Conservation (phyloP, 2,113 vertebrate species). For the Mellivora capensis region DNA sequence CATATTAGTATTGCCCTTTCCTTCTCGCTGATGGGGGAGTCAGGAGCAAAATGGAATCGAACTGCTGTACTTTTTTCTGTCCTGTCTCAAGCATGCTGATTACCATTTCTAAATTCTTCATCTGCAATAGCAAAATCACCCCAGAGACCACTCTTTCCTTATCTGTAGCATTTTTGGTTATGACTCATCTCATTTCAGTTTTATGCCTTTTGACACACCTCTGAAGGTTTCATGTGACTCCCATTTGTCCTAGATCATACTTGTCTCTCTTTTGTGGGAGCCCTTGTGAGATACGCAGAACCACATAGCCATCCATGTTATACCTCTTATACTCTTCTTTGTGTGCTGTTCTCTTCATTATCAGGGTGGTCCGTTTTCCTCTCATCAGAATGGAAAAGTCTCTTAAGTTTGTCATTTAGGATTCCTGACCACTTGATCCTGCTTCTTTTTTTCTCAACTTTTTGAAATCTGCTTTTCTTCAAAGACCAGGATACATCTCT, state of each 20-base stretch:
- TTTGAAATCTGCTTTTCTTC: constrained; percentile 6
- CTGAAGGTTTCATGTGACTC: neutral
- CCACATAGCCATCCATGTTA: neutral
- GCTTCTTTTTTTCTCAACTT: neutral
- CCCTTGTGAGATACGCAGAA: neutral
- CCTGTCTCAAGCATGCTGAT: neutral
- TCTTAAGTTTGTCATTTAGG: neutral
- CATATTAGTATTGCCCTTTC: neutral
- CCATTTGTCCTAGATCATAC: neutral
- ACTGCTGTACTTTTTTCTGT: neutral
- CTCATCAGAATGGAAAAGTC: neutral
- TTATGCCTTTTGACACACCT: neutral
- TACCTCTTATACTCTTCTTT: neutral
- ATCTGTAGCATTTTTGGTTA: neutral
- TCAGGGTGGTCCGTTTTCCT: neutral
- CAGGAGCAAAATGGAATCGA: neutral
- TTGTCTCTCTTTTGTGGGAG: neutral
- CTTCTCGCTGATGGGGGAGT: neutral
- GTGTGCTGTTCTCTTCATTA: neutral
- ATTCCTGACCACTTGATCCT: neutral
- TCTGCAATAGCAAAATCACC: neutral
- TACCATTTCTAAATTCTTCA: neutral
- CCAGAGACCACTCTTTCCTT: neutral
- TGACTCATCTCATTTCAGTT: neutral
- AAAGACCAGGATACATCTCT: constrained; percentile 5